Conservation (phyloP, 2,113 vertebrate genomes). For the Malurus cyaneus region DNA sequence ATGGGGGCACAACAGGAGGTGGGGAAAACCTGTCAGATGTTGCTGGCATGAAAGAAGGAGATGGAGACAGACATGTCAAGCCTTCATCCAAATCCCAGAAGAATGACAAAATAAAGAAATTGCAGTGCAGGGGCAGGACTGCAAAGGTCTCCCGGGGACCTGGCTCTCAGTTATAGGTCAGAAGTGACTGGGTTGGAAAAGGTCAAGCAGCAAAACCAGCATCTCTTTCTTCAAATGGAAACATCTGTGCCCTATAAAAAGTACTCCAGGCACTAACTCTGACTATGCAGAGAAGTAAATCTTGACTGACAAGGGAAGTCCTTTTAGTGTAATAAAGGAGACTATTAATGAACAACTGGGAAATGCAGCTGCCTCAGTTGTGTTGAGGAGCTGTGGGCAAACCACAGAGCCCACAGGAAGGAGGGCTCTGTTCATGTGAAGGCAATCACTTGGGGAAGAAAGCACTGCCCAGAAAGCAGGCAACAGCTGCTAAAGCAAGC, state of each 20-base stretch:
- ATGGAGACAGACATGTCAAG: constrained; percentile 12
- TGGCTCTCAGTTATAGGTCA: constrained; percentile 44
- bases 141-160: constrained; percentile 31
- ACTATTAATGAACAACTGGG: constrained; percentile 41
- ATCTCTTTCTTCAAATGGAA: constrained; percentile 39
- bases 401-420: neutral
- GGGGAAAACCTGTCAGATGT: constrained; percentile 28
- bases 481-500: neutral
- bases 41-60: neutral
- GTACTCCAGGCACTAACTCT: constrained; percentile 10
- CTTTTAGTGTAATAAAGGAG: constrained; percentile 4
- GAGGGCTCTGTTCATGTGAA: neutral
- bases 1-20: neutral
- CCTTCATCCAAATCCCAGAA: constrained; percentile 32
- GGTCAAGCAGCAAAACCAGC: constrained; percentile 9
- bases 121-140: neutral
- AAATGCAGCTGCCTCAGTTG: neutral
- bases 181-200: constrained; percentile 34
- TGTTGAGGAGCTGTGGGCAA: neutral
- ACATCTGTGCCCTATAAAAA: constrained; percentile 55
- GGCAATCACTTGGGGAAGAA: neutral
- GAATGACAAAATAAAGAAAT: constrained; percentile 48
- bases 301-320: constrained; percentile 35
- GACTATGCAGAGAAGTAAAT: constrained; percentile 44
- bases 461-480: neutral